phyloP scores from a whole-genome alignment of 2,888 invertebrate species.

The Erebia palarica region DNA sequence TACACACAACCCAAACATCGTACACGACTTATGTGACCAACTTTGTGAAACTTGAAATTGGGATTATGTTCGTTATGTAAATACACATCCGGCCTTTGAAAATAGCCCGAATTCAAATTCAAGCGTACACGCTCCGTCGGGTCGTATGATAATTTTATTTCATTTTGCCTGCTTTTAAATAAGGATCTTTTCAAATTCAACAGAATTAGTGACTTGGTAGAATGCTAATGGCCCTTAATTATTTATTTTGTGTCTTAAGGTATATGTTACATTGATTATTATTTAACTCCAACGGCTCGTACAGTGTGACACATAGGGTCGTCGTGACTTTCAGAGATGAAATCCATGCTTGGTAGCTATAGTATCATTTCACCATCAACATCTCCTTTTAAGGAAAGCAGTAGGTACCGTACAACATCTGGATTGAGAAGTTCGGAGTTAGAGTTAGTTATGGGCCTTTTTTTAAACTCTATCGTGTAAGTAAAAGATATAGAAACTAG shows the following conservation, averaged over 20 bases:
- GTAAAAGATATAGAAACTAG: too few species aligned
- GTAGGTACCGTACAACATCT: too few species aligned
- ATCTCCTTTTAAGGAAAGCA: too few species aligned
- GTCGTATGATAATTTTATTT: conserved; percentile 18
- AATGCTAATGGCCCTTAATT: neutral
- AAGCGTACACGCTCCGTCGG: conserved; percentile 8
- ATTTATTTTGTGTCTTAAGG: neutral
- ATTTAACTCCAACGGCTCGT: too few species aligned
- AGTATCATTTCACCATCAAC: too few species aligned
- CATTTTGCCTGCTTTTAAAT: conserved; percentile 4
- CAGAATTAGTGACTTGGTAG: neutral
- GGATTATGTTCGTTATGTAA: conserved; percentile 28
- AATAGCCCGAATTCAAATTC: conserved; percentile 17
- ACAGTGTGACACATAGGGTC: too few species aligned
- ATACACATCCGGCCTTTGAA: conserved; percentile 23
- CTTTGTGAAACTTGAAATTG: conserved; percentile 32
- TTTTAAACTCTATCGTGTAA: too few species aligned
- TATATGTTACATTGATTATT: too few species aligned
- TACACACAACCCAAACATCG: conserved; percentile 24
- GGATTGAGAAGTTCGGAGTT: too few species aligned
- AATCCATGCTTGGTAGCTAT: too few species aligned
- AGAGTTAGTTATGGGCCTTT: too few species aligned
- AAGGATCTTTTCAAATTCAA: neutral
- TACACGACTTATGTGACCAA: conserved; percentile 27
- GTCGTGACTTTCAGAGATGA: too few species aligned